Conservation (phyloP, 2,113 vertebrate species). For the Chaenogobius annularis region DNA sequence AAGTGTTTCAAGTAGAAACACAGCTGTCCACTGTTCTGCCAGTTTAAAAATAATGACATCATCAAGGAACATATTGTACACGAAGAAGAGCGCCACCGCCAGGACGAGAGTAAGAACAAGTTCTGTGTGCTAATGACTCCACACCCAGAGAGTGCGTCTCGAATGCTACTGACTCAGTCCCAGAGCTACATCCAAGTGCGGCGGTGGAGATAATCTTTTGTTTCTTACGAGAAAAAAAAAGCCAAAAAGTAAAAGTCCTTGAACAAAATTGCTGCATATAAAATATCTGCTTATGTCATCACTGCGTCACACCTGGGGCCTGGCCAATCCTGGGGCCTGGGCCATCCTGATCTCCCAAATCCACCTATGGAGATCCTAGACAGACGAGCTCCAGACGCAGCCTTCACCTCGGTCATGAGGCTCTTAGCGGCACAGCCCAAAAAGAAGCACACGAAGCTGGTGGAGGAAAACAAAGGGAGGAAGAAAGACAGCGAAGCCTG, state of each 20-base stretch:
- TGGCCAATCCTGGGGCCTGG: too few species aligned
- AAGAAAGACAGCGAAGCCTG: constrained; percentile 31
- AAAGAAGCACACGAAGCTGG: constrained; percentile 69
- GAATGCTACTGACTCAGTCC: constrained; percentile 64
- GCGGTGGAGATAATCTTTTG: constrained; percentile 32
- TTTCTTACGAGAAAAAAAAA: constrained; percentile 40
- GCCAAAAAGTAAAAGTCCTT: constrained; percentile 31
- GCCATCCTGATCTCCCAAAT: constrained; percentile 25
- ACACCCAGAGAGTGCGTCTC: constrained; percentile 50
- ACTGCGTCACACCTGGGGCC: constrained; percentile 8
- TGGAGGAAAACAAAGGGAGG: constrained; percentile 47
- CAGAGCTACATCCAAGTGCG: constrained; percentile 60
- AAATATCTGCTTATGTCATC: constrained; percentile 36
- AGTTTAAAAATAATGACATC: constrained; percentile 76
- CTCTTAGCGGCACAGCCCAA: constrained; percentile 46
- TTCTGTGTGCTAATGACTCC: constrained; percentile 52
- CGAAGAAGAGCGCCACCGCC: constrained; percentile 35
- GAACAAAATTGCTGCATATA: constrained; percentile 28
- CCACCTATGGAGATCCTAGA: constrained; percentile 16
- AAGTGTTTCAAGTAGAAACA: constrained; percentile 39
- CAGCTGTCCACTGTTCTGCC: constrained; percentile 62
- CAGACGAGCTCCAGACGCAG: constrained; percentile 19
- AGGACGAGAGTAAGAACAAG: constrained; percentile 42
- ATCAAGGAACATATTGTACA: constrained; percentile 70
- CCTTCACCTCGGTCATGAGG: constrained; percentile 56